These are phyloP conservation scores for Haliclona indistincta DNA, from an alignment of 37 sponge, comb jelly and placozoan species.

Conservation along the genomic window DNA sequence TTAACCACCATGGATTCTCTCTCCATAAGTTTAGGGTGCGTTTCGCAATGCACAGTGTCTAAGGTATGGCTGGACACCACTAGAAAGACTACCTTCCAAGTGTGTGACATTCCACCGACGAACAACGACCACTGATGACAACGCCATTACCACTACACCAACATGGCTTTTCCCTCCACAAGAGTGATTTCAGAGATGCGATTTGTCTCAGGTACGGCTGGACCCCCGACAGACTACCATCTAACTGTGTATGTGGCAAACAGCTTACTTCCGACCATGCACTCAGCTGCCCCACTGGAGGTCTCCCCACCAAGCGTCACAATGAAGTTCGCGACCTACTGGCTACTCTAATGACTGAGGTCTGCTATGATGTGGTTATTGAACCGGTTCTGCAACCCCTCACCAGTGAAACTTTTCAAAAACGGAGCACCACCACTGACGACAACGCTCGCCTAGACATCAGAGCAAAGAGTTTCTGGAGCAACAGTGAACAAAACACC, in stretches of 20 bases:
- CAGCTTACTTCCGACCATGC: slow-evolving; percentile 18
- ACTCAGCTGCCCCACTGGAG: slow-evolving; percentile 8
- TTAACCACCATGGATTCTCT: no score
- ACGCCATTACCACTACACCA: slow-evolving; percentile 13
- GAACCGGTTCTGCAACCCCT: slow-evolving; percentile 24
- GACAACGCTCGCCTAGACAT: slow-evolving; percentile 17
- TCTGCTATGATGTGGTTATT: slow-evolving; percentile 19
- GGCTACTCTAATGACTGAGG: slow-evolving; percentile 3
- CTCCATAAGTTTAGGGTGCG: no score
- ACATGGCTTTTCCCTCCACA: slow-evolving; percentile 20
- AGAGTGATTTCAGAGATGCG: slow-evolving; percentile 27
- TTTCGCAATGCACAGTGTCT: no score
- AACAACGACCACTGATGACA: no score
- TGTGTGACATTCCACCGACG: not conserved
- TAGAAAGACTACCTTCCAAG: no score
- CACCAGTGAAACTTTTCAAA: slow-evolving; percentile 7
- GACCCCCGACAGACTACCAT: not conserved
- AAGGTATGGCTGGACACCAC: no score
- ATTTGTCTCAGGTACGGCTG: slow-evolving; percentile 25
- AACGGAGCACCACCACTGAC: slow-evolving; percentile 16
- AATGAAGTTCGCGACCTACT: slow-evolving; percentile 21
- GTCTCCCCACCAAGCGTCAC: slow-evolving; percentile 17
- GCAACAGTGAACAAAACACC: no score
- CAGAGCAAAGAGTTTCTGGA: slow-evolving; percentile 16
- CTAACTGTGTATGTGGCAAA: slow-evolving; percentile 13